A percentile compares a stretch with the other conserved stretches of the same genome.
phyloP scores from a whole-genome alignment of 1,140 invertebrate species.

The Plutomurus gul region DNA sequence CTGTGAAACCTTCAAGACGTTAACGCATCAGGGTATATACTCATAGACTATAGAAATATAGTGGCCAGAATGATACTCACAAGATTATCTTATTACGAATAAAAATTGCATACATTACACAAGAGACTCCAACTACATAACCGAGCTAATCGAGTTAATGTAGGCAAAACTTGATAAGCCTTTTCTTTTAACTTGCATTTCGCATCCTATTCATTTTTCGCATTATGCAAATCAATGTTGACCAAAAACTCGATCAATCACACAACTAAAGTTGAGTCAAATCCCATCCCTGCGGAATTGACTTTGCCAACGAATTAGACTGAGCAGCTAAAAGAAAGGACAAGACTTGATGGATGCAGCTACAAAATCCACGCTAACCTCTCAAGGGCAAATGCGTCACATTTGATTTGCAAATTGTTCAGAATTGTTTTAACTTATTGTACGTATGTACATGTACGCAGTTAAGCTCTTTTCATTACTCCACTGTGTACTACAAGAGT shows the following conservation, averaged over 20 bases:
- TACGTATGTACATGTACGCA: no score
- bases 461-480: no score
- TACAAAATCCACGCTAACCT: not conserved
- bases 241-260: not conserved
- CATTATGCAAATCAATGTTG: not conserved
- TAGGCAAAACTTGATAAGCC: not conserved
- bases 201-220: not conserved
- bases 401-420: not conserved
- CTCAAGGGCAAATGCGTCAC: not conserved
- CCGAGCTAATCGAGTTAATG: not conserved
- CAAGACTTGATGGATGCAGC: not conserved
- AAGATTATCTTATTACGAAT: no score
- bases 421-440: not conserved
- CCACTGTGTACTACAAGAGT: no score
- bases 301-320: not conserved
- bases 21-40: no score
- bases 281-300: not conserved
- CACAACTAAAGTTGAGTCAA: not conserved
- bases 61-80: no score
- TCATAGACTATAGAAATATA: no score
- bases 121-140: no score
- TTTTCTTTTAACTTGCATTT: not conserved
- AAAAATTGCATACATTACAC: no score
- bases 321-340: not conserved
- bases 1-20: no score